A percentile compares a stretch with the other conserved stretches of the same genome.
These are phyloP conservation scores for Semibalanus balanoides DNA, from an alignment of 1,140 invertebrate species.

Conservation along the genomic window DNA sequence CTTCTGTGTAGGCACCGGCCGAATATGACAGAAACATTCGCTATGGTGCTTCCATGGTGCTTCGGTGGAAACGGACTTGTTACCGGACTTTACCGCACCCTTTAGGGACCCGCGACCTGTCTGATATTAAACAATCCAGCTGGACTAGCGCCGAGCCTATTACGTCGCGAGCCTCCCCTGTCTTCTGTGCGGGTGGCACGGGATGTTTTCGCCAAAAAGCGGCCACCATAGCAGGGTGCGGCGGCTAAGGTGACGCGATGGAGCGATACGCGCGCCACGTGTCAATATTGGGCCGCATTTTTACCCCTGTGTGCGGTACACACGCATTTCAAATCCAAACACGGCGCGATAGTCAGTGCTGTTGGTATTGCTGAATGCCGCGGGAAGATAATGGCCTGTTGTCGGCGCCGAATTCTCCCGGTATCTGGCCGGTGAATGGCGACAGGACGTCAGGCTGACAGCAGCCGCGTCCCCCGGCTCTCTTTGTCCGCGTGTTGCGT, in stretches of 20 bases:
- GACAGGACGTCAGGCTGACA: not conserved
- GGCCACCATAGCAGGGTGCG: not conserved
- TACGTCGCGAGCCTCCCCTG: not conserved
- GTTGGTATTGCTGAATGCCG: not conserved
- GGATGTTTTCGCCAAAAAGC: not conserved
- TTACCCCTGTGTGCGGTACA: not conserved
- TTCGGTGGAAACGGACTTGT: no score
- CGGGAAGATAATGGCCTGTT: not conserved
- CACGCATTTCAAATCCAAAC: not conserved
- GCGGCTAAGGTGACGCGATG: not conserved
- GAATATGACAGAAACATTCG: no score
- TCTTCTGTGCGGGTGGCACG: not conserved
- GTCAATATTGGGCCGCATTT: not conserved
- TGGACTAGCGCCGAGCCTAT: no score
- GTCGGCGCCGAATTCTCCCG: not conserved
- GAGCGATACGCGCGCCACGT: not conserved
- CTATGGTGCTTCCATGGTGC: no score
- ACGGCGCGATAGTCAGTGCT: not conserved
- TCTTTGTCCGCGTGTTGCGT: no score
- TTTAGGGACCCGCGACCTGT: no score
- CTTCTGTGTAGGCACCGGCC: no score
- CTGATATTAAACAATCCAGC: no score
- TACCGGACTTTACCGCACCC: no score
- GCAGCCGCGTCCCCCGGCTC: no score
- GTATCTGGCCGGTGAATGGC: not conserved